Conservation (phyloP, 2,888 invertebrate genomes). For the Sceliomorpha sp. region DNA sequence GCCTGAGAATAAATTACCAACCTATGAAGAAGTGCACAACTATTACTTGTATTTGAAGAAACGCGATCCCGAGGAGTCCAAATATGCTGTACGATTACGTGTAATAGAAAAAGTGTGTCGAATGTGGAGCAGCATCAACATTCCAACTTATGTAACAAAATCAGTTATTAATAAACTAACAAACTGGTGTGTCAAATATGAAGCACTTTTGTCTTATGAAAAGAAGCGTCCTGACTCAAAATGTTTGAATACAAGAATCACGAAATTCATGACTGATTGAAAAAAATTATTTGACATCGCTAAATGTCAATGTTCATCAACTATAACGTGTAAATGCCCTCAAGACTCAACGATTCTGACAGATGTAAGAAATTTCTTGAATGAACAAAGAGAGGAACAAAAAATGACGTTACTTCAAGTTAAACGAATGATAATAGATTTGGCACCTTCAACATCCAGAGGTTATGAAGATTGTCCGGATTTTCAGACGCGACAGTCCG, state of each 20-base stretch:
- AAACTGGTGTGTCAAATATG: slow-evolving; percentile 9
- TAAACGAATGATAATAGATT: slow-evolving; percentile 1
- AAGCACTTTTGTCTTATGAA: neutral
- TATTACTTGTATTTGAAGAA: slow-evolving; percentile 21
- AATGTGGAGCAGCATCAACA: slow-evolving; percentile 5
- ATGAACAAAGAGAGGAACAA: slow-evolving; percentile 18
- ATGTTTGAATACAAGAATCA: slow-evolving; percentile 10
- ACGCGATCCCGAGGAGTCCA: slow-evolving; percentile 2
- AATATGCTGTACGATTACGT: neutral
- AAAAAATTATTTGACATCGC: slow-evolving; percentile 22
- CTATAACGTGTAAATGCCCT: slow-evolving; percentile 7
- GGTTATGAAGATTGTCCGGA: slow-evolving; percentile 14
- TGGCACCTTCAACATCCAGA: slow-evolving; percentile 1
- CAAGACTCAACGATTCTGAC: slow-evolving; percentile 15
- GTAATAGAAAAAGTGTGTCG: slow-evolving; percentile 1
- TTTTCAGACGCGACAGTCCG: neutral
- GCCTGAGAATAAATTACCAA: slow-evolving; percentile 16
- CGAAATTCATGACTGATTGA: slow-evolving; percentile 9
- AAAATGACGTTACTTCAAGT: slow-evolving; percentile 18
- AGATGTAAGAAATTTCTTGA: slow-evolving; percentile 8
- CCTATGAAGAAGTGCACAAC: slow-evolving; percentile 8
- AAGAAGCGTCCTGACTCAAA: slow-evolving; percentile 6
- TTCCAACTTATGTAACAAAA: neutral
- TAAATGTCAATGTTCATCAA: slow-evolving; percentile 25
- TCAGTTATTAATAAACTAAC: slow-evolving; percentile 11